Conservation (phyloP, 2,113 vertebrate genomes). For the Phocoena phocoena region DNA sequence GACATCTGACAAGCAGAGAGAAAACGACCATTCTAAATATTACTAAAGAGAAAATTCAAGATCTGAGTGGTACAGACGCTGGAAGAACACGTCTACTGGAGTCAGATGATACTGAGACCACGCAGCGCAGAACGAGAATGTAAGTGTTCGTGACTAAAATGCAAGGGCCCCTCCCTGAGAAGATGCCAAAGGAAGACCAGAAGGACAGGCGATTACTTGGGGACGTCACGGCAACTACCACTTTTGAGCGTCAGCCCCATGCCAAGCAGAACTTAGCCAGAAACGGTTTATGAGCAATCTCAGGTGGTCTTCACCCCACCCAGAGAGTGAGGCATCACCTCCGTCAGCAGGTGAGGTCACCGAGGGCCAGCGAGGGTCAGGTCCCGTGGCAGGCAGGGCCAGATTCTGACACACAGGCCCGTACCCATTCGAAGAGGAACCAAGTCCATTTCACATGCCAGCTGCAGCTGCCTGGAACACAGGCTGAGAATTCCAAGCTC, state of each 20-base stretch:
- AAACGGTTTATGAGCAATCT: accelerated
- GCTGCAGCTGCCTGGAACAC: background rate
- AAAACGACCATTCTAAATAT: background rate
- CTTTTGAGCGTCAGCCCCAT: accelerated
- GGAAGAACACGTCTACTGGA: background rate
- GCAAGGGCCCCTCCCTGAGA: background rate
- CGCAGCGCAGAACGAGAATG: too few relatives aligned
- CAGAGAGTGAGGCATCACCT: background rate
- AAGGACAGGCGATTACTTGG: background rate
- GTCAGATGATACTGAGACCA: background rate
- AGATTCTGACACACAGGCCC: background rate
- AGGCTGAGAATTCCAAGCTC: background rate
- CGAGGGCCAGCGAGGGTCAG: background rate
- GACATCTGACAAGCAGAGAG: background rate
- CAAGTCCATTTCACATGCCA: background rate
- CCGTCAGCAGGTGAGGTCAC: accelerated
- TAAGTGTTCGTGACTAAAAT: background rate
- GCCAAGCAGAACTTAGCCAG: background rate
- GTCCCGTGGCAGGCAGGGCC: background rate
- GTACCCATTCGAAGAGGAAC: background rate
- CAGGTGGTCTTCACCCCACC: background rate
- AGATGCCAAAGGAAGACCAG: accelerated
- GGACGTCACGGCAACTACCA: accelerated
- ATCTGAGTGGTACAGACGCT: background rate
- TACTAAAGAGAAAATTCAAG: background rate